Conservation (phyloP, 2,797 vertebrate genomes). For the Mus minutoides region DNA sequence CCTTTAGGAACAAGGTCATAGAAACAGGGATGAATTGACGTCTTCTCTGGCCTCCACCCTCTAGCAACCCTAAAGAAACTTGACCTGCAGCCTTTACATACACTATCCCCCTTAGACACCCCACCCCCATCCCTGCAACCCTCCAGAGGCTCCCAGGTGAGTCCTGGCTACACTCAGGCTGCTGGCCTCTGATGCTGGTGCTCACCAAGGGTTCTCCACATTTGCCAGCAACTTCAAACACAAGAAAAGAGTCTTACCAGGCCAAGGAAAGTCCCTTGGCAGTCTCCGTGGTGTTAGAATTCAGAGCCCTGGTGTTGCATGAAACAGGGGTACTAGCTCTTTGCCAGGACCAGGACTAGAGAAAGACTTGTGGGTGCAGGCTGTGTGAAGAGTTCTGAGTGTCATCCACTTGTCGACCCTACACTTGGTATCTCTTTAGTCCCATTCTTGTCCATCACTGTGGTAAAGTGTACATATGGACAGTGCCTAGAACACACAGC, state of each 20-base stretch:
- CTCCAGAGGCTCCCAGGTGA: neutral
- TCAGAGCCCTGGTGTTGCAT: neutral
- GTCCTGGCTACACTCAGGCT: neutral
- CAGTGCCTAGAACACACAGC: neutral
- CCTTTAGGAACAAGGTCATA: neutral
- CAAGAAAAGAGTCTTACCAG: neutral
- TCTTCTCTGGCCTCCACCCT: neutral
- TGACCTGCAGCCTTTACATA: neutral
- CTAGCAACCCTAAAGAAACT: neutral
- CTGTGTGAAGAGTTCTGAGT: neutral
- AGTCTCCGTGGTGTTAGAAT: neutral
- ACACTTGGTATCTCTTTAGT: neutral
- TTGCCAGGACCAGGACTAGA: neutral
- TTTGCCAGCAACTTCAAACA: neutral
- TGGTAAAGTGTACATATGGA: neutral
- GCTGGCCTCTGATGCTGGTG: neutral
- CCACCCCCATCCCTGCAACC: neutral
- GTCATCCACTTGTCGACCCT: fast-evolving
- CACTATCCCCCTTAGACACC: neutral
- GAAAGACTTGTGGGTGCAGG: neutral
- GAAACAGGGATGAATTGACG: neutral
- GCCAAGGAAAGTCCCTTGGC: neutral
- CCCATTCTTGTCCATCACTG: no score
- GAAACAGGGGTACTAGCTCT: neutral
- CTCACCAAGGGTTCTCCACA: neutral